These are phyloP conservation scores for Ruditapes philippinarum DNA, from an alignment of 1,140 invertebrate species.

Conservation along the genomic window DNA sequence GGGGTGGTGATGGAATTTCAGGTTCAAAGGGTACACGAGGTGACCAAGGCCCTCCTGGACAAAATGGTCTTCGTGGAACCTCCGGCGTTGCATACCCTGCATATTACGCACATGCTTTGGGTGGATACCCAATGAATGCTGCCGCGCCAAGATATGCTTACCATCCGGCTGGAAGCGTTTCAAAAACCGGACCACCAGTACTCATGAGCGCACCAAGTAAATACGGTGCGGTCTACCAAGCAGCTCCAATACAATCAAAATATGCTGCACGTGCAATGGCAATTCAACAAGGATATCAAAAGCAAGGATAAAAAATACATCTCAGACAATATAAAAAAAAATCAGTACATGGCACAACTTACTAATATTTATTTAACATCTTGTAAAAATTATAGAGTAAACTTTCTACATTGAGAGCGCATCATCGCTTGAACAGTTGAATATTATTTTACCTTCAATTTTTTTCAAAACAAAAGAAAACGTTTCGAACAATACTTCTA, in stretches of 20 bases:
- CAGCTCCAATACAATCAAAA: slow-evolving; percentile 3
- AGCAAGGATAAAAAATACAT: background rate
- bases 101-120: slow-evolving; percentile 48
- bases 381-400: no score
- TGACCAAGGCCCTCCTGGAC: slow-evolving; percentile 19
- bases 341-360: no score
- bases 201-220: background rate
- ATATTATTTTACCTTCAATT: no score
- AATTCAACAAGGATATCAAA: background rate
- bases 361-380: no score
- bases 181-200: background rate
- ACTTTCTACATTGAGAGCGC: no score
- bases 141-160: slow-evolving; percentile 45
- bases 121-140: slow-evolving; percentile 51
- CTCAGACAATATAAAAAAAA: background rate
- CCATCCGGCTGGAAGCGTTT: background rate
- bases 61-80: slow-evolving; percentile 12
- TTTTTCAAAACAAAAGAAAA: no score
- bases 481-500: no score
- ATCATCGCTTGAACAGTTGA: no score
- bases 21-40: slow-evolving; percentile 52
- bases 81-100: slow-evolving; percentile 54
- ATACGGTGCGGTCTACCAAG: slow-evolving; percentile 14
- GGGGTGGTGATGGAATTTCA: background rate
- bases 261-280: slow-evolving; percentile 1